Percentiles rank a stretch among this genome's conserved stretches.
Conservation (phyloP, 1,140 invertebrate genomes). For the Drosophila azteca region DNA sequence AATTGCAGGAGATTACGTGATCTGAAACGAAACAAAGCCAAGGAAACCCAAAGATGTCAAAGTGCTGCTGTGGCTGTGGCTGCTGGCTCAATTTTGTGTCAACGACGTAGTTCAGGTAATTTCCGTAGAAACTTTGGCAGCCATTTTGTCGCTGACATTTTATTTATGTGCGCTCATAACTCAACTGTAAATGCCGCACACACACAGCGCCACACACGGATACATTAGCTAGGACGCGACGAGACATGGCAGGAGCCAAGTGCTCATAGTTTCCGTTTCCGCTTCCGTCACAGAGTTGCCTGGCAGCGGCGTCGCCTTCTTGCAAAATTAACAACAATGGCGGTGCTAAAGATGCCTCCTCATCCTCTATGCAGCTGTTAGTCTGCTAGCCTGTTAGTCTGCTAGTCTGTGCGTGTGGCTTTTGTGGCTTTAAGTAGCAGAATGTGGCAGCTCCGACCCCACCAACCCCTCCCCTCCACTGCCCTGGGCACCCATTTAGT, state of each 20-base stretch:
- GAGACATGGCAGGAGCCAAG: conserved; percentile 56
- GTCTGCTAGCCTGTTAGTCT: conserved; percentile 11
- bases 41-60: conserved; percentile 35
- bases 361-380: conserved; percentile 31
- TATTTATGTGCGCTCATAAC: conserved; percentile 79
- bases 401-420: conserved; percentile 57
- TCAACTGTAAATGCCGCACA: conserved; percentile 72
- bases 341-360: conserved; percentile 73
- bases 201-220: conserved; percentile 22
- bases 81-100: conserved; percentile 71
- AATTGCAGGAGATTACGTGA: conserved; percentile 32
- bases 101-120: conserved; percentile 79
- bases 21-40: conserved; percentile 25
- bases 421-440: conserved; percentile 80
- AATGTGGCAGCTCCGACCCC: conserved; percentile 50
- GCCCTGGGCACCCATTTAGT: conserved; percentile 45
- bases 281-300: conserved; percentile 71
- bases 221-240: conserved; percentile 55
- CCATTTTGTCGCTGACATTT: conserved; percentile 79
- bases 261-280: conserved; percentile 79
- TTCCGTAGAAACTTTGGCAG: conserved; percentile 72
- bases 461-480: neutral
- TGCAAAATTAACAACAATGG: conserved; percentile 81
- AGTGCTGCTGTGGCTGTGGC: conserved; percentile 25
- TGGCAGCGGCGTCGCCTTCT: conserved; percentile 12